Conservation (phyloP, 2,888 invertebrate genomes). For the Andrena bicolor region DNA sequence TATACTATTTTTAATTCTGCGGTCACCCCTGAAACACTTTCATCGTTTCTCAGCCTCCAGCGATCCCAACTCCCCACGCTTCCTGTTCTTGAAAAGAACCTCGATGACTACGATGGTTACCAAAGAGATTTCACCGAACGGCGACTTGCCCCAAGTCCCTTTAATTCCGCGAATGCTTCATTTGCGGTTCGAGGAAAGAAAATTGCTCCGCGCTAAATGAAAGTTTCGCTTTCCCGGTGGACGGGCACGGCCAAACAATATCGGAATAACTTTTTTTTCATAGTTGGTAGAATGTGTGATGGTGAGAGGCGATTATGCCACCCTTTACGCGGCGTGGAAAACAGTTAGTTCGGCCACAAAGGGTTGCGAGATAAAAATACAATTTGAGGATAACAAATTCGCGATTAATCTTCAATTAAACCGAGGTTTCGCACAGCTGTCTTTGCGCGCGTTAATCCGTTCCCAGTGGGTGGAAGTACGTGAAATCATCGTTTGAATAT, state of each 20-base stretch:
- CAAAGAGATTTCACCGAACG: conserved; percentile 1
- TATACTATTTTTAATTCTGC: conserved; percentile 67
- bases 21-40: conserved; percentile 55
- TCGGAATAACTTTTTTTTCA: conserved; percentile 32
- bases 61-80: conserved; percentile 21
- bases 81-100: conserved; percentile 42
- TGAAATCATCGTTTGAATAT: conserved; percentile 38
- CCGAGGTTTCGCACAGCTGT: no score
- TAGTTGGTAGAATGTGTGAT: conserved; percentile 18
- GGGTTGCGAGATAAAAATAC: conserved; percentile 61
- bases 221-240: conserved; percentile 23
- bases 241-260: conserved; percentile 38
- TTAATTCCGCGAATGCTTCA: not conserved
- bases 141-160: not conserved
- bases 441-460: not conserved
- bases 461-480: not conserved
- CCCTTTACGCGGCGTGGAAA: conserved; percentile 41
- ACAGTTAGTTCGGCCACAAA: conserved; percentile 36
- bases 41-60: conserved; percentile 19
- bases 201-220: not conserved
- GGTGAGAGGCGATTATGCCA: conserved; percentile 43
- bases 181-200: not conserved
- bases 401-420: conserved; percentile 8
- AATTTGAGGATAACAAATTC: conserved; percentile 22
- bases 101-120: conserved; percentile 9